Evolutionary conservation across 2,888 invertebrate genomes (phyloP).

Genomic region (Meiosimyza decipiens): DNA sequence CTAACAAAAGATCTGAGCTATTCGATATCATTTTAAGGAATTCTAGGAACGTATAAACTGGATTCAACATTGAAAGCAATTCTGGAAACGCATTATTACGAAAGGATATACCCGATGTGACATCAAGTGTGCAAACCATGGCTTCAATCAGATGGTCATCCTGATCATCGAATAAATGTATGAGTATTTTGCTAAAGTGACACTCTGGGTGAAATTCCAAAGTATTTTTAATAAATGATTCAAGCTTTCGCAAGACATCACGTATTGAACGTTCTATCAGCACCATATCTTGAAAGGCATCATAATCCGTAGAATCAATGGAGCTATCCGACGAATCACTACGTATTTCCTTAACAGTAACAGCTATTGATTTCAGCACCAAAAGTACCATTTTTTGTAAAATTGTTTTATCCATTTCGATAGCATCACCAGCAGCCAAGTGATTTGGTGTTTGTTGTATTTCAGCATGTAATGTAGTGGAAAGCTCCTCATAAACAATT

Average conservation of each 20-base stretch:
- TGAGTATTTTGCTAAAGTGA: slow-evolving; percentile 87
- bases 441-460: slow-evolving; percentile 24
- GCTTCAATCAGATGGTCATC: slow-evolving; percentile 92
- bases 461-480: slow-evolving; percentile 37
- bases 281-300: slow-evolving; percentile 89
- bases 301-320: slow-evolving; percentile 84
- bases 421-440: slow-evolving; percentile 45
- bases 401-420: slow-evolving; percentile 77
- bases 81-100: slow-evolving; percentile 84
- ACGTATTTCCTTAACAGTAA: slow-evolving; percentile 89
- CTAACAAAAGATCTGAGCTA: slow-evolving; percentile 82
- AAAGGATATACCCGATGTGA: slow-evolving; percentile 86
- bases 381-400: slow-evolving; percentile 88
- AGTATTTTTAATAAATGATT: slow-evolving; percentile 82
- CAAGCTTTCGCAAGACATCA: slow-evolving; percentile 84
- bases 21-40: slow-evolving; percentile 86
- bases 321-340: slow-evolving; percentile 89
- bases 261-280: slow-evolving; percentile 87
- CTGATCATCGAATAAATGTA: slow-evolving; percentile 89
- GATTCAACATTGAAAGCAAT: slow-evolving; percentile 84
- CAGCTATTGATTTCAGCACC: slow-evolving; percentile 88
- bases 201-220: slow-evolving; percentile 89
- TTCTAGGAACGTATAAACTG: slow-evolving; percentile 86
- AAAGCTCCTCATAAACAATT: slow-evolving; percentile 51
- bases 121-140: slow-evolving; percentile 91